Conservation (phyloP, 92 coral and sea anemone genomes). For the Phymanthus crucifer region DNA sequence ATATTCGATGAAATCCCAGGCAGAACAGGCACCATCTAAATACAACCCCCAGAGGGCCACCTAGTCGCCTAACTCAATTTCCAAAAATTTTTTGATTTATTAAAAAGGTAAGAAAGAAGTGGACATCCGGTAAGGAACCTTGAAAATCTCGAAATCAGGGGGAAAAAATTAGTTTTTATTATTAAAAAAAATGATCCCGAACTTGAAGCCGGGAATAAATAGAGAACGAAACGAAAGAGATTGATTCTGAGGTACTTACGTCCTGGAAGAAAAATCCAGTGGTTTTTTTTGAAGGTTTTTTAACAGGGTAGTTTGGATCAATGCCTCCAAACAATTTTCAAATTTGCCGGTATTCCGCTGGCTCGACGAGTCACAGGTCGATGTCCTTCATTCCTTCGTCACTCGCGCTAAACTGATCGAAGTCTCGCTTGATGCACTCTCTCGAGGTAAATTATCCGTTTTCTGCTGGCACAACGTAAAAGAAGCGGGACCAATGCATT, state of each 20-base stretch:
- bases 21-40: neutral
- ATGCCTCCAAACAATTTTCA: constrained; percentile 40
- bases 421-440: constrained; percentile 17
- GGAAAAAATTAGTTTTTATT: neutral
- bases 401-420: neutral
- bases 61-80: neutral
- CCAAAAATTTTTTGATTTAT: neutral
- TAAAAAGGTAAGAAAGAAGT: neutral
- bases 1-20: neutral
- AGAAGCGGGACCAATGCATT: constrained; percentile 25
- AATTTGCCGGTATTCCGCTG: constrained; percentile 59
- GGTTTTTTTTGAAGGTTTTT: neutral
- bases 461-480: constrained; percentile 29
- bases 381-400: constrained; percentile 5
- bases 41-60: neutral
- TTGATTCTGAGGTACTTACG: constrained; percentile 8
- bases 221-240: neutral
- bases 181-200: neutral
- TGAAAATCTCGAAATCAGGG: neutral
- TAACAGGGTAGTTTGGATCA: neutral
- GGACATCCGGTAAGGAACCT: neutral
- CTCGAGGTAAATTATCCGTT: constrained; percentile 27
- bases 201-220: neutral
- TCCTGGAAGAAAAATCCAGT: constrained; percentile 13
- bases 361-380: constrained; percentile 11